Evolutionary conservation across 2,113 vertebrate species (phyloP), one percentile per base, ranked within the genome.

Genomic region (Rafetus swinhoei): DNA sequence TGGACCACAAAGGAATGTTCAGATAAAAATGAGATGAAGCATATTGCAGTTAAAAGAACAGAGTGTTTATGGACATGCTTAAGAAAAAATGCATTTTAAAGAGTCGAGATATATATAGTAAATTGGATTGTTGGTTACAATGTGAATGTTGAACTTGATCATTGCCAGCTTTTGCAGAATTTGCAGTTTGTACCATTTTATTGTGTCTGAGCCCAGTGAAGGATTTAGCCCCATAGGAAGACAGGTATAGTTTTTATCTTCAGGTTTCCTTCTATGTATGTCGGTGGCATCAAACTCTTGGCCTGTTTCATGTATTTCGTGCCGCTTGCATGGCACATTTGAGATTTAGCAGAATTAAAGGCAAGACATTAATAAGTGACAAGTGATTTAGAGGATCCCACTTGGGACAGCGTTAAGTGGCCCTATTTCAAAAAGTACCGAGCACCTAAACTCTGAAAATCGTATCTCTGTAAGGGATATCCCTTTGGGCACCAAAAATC

Each of bases 71-170:
- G 82, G 5, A 2, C 2, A 59, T 53, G 84, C 57, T 86, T 88
- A 2, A 60, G 69, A 1, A 0, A 0, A 2, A 3, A 13, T 79
- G 0, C 56, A 59, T 60, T 84, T 93, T 39, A 69, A 62, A 84
- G 52, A 89, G 15, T 1, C 29, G 5, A 76, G 24, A 52, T 4
- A 15, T n/a, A 15, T n/a, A n/a, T 32, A 32, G 14, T 85, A 80
- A 35, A 74, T 45, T 77, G 69, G 19, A 82, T n/a, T 72, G 13
- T 27, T 29, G 76, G 39, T 8, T 15, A 54, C 52, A 5, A 1
- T 25, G 7, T 77, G 74, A 77, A 60, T 82, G 86, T 15, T 60
- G 15, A 29, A 79, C 15, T 52, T 45, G 10, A 13, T 19, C 15
- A 45, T 82, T 80, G 52, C n/a, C n/a, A 85, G 15, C 8, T 84